Evolutionary conservation across 2,797 vertebrate species (phyloP), one percentile per base, ranked within the genome.

Genomic region (Notolepis coatsorum): DNA sequence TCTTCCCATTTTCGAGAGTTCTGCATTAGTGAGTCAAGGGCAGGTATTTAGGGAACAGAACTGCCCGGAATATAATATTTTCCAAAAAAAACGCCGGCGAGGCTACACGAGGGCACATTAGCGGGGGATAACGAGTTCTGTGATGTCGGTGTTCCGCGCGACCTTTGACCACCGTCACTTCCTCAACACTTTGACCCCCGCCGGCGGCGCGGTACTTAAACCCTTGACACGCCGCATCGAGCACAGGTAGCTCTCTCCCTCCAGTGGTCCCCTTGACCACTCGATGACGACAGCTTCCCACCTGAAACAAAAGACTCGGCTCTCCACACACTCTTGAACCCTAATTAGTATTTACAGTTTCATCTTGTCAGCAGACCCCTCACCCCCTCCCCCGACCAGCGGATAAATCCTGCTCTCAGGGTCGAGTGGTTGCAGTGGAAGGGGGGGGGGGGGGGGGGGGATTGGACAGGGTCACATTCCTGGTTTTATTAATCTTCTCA

Each of bases 111-210:
- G 64, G 51, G n/a, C n/a, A n/a, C 72, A 62, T 85, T 88, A 84
- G 84, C 86, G 81, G 88, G n/a, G 71, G 77, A 85, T 89, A 87
- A 91, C 83, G 84, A 89, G 71, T 82, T 82, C 74, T 84, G 73
- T 81, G 81, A 73, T 82, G 86, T 71, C 81, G 64, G 75, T n/a
- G n/a, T 81, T 83, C 65, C 71, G 61, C 65, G 84, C 82, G 84
- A 84, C 88, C 84, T 82, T 73, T 78, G n/a, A 63, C 10, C 12
- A 54, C 78, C 73, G 54, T 33, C 0, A 52, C 72, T 71, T 71
- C 55, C 71, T 80, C 27, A 51, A 75, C 82, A 69, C 71, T 31
- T 50, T 50, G 35, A 25, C 81, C 71, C 39, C 72, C 64, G 81
- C 69, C 81, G 78, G 52, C 85, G 71, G 77, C 80, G 73, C 53